A percentile compares a stretch with the other conserved stretches of the same genome.
Evolutionary conservation across 1,140 invertebrate genomes (phyloP).

Genomic region (Heliothis virescens): DNA sequence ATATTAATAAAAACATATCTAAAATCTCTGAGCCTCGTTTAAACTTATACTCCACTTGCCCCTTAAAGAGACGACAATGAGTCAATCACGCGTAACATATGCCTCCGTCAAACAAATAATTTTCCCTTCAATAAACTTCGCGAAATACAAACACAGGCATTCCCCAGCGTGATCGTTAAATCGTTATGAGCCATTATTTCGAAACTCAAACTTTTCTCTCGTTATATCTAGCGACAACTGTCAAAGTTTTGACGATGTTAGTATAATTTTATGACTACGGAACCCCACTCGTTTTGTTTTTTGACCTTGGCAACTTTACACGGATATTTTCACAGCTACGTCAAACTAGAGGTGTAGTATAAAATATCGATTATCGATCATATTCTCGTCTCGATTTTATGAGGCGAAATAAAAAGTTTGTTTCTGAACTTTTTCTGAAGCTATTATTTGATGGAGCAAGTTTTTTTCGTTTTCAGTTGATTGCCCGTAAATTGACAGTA

Average conservation of each 20-base stretch:
- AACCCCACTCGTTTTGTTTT: slow-evolving; percentile 14
- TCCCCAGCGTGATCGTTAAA: slow-evolving; percentile 21
- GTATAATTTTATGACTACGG: slow-evolving; percentile 32
- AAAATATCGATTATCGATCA: slow-evolving; percentile 4
- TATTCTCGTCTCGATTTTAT: slow-evolving; percentile 21
- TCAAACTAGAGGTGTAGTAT: slow-evolving; percentile 5
- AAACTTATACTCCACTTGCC: too few species aligned
- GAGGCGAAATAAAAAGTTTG: slow-evolving; percentile 6
- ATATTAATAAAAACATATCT: too few species aligned
- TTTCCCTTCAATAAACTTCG: background rate
- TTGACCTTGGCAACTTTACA: slow-evolving; percentile 21
- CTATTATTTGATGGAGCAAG: background rate
- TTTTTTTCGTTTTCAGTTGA: background rate
- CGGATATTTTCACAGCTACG: background rate
- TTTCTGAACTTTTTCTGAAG: background rate
- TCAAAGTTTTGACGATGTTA: slow-evolving; percentile 36
- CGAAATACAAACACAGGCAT: slow-evolving; percentile 3
- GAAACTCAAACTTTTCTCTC: slow-evolving; percentile 31
- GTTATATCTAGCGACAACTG: slow-evolving; percentile 23
- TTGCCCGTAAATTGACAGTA: background rate
- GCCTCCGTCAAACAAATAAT: background rate
- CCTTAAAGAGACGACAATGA: too few species aligned
- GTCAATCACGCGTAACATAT: background rate
- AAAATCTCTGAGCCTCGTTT: too few species aligned
- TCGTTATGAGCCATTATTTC: slow-evolving; percentile 34